These are phyloP conservation scores for Berghia stephanieae DNA, from an alignment of 1,140 invertebrate species.

Conservation along the genomic window DNA sequence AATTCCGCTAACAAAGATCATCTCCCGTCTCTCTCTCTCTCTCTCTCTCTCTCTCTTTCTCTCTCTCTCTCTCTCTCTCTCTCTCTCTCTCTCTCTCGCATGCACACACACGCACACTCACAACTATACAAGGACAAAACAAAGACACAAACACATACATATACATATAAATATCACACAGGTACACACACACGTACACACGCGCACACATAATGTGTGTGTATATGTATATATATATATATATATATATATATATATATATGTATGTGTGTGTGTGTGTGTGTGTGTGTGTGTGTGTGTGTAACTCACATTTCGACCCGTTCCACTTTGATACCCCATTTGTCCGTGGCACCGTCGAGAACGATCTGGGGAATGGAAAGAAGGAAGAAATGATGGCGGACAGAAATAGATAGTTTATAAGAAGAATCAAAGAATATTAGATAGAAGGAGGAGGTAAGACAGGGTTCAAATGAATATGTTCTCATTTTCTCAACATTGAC, in stretches of 20 bases:
- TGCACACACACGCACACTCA: conserved; percentile 12
- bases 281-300: neutral
- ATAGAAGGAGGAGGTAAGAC: too few species aligned
- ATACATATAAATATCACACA: conserved; percentile 13
- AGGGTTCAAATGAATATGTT: too few species aligned
- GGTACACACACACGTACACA: neutral
- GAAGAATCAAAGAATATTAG: too few species aligned
- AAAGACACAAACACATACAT: conserved; percentile 3
- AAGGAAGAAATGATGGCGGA: too few species aligned
- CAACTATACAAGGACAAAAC: neutral
- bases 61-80: neutral
- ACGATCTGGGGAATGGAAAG: conserved; percentile 48
- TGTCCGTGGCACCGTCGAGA: conserved; percentile 91
- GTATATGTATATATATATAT: neutral
- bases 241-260: conserved; percentile 6
- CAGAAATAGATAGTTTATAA: too few species aligned
- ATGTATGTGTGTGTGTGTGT: neutral
- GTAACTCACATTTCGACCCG: conserved; percentile 88
- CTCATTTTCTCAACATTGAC: too few species aligned
- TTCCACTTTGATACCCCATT: conserved; percentile 97
- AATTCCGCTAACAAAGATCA: too few species aligned
- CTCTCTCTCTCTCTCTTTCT: neutral
- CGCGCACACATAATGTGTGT: neutral
- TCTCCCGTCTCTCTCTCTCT: neutral
- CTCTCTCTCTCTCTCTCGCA: neutral